phyloP scores from a whole-genome alignment of 1,140 invertebrate genomes.

The Zaprionus vittiger region DNA sequence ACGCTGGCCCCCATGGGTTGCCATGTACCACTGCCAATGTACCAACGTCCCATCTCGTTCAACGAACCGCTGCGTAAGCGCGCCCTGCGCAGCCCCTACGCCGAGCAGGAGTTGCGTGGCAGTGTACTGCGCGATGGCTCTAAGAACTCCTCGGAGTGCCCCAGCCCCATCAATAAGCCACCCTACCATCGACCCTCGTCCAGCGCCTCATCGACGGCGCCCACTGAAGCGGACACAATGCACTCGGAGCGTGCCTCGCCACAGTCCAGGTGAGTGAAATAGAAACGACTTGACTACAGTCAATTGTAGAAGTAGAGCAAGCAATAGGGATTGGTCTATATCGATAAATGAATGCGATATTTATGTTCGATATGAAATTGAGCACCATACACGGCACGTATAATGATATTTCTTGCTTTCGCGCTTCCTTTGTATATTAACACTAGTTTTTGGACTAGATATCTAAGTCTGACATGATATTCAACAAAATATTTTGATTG shows the following conservation, averaged over 20 bases:
- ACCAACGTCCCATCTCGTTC: conserved; percentile 76
- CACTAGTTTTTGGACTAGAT: too few species aligned
- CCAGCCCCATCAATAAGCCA: conserved; percentile 82
- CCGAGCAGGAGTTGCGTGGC: conserved; percentile 83
- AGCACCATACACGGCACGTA: too few species aligned
- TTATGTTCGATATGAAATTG: too few species aligned
- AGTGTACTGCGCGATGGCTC: conserved; percentile 84
- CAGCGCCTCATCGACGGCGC: conserved; percentile 82
- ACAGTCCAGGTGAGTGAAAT: conserved; percentile 74
- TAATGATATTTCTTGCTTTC: too few species aligned
- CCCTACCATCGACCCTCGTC: conserved; percentile 82
- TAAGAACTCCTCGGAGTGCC: conserved; percentile 78
- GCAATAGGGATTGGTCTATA: too few species aligned
- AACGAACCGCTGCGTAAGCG: conserved; percentile 85
- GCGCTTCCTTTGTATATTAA: too few species aligned
- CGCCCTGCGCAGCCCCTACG: conserved; percentile 85
- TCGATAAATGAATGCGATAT: too few species aligned
- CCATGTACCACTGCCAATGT: conserved; percentile 78
- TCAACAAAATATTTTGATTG: too few species aligned
- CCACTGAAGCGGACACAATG: conserved; percentile 84
- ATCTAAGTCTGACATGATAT: too few species aligned
- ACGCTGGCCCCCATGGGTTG: conserved; percentile 62
- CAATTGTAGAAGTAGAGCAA: too few species aligned
- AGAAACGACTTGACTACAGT: not conserved
- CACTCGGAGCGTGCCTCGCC: conserved; percentile 83